Base-by-base conservation (phyloP, 2,797 vertebrate species). In the Champsocephalus gunnari region DNA sequence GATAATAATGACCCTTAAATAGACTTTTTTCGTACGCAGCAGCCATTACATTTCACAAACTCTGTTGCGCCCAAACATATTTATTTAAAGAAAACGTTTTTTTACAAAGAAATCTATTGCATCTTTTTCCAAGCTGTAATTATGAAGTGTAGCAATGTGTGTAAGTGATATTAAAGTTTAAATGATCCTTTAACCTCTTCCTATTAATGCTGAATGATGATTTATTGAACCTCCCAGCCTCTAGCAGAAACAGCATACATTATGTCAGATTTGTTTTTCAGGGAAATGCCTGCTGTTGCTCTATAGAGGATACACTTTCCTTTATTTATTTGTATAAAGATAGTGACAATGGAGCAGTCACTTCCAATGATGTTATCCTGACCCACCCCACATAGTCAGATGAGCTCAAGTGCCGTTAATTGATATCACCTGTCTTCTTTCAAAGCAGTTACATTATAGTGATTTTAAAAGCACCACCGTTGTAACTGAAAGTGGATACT, bases 1-100 rank as follows among this genome's bases (percentile, higher is more conserved):
- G 21, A 62, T 66, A 64, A 63, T 66, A 28, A 28, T 28, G 49
- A 77, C 45, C 71, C 58, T 60, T 47, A 53, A 60, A 67, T 77
- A 48, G 4, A n/a, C 28, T 72, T 12, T 38, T 41, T 48, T 70
- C 55, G 6, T 38, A 38, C 32, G 44, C 44, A 28, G 17, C 55
- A 71, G 71, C 10, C 9, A 5, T 69, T 13, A 51, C 65, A 58
- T 53, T 67, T 13, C 34, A 63, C 54, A 8, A 68, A 63, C 34
- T 44, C 19, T 53, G 14, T 51, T 6, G 14, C 12, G 47, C 21
- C 13, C 56, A 78, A 51, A 45, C 8, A 54, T 54, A 62, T 71
- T 28, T 28, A 28, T 28, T 5, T 67, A 66, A 56, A 71, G 71
- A 65, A 34, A 54, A 44, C 54, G 48, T 65, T 59, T 67, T 67